Percentiles rank a stretch among this genome's conserved stretches.
Conservation (phyloP, 2,888 invertebrate genomes). For the Norana najaformis region DNA sequence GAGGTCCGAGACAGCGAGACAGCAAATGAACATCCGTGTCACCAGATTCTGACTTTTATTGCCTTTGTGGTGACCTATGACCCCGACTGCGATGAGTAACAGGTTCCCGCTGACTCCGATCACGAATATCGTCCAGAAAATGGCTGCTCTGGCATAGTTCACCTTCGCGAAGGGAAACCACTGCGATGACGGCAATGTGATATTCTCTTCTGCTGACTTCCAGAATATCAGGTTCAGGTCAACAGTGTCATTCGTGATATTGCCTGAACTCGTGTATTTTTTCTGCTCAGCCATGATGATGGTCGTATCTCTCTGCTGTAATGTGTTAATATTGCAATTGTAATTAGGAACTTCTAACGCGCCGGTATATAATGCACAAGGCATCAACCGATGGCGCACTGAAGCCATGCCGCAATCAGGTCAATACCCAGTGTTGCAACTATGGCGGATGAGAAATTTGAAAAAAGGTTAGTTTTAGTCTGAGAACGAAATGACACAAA, state of each 20-base stretch:
- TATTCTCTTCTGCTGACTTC: neutral
- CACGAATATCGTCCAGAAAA: constrained; percentile 24
- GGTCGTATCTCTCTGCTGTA: neutral
- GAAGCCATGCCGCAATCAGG: no score
- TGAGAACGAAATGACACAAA: no score
- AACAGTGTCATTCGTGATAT: neutral
- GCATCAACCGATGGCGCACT: no score
- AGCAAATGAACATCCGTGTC: constrained; percentile 24
- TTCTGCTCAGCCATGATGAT: neutral
- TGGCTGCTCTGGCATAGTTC: neutral
- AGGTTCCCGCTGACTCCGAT: constrained; percentile 1
- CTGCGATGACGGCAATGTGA: neutral
- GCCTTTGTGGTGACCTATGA: neutral
- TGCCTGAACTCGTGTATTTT: neutral
- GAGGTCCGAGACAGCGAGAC: neutral
- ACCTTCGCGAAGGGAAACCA: neutral
- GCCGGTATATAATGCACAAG: no score
- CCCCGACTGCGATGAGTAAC: constrained; percentile 2
- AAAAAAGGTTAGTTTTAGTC: no score
- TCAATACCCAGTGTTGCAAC: no score
- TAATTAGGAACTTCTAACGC: no score
- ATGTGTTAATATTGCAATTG: no score
- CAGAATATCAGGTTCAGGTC: neutral
- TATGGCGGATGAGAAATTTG: no score
- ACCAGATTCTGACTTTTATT: neutral